Base-by-base conservation (phyloP, 2,113 vertebrate species). In the Atractosteus spatula region DNA sequence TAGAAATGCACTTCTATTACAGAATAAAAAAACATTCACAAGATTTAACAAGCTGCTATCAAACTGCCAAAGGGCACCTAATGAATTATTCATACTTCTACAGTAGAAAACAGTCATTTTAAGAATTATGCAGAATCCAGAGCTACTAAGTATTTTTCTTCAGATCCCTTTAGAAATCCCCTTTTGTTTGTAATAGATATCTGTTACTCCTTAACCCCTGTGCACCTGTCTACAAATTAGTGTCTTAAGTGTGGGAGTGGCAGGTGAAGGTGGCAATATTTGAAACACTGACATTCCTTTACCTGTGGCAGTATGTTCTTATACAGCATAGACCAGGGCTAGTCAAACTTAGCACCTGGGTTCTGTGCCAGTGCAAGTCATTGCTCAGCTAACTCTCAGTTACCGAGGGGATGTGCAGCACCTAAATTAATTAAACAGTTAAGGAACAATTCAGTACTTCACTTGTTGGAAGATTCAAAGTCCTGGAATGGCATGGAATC, bases 31-130 rank as follows among this genome's bases (percentile, higher is more conserved):
- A 81, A 76, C 71, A 72, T 79, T 84, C 78, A 78, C 76, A 85
- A 88, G 84, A 88, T 83, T 88, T 89, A 87, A 85, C 86, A 89
- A 81, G 81, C 63, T 76, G 71, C 71, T 83, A 76, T 82, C 81
- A 83, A 85, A 81, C 74, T 83, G 85, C 76, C 83, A 86, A 79
- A 88, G 85, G 87, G 88, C 76, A 75, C 29, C 0, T 55, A 43
- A 87, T 91, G 83, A 90, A 92, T 91, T 84, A 89, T 79, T 72
- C 70, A 90, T 84, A 76, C 74, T 66, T 70, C 67, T 78, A 70
- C 78, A 78, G 81, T 73, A 78, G 80, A 77, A 82, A 86, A 79
- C 70, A 84, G 81, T 79, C 81, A 72, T 80, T 82, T 80, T 80
- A 74, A 76, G 73, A 56, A 63, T 64, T 69, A 55, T 63, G 68